Base-by-base conservation (phyloP, 1,140 invertebrate genomes). In the Steinernema feltiae region DNA sequence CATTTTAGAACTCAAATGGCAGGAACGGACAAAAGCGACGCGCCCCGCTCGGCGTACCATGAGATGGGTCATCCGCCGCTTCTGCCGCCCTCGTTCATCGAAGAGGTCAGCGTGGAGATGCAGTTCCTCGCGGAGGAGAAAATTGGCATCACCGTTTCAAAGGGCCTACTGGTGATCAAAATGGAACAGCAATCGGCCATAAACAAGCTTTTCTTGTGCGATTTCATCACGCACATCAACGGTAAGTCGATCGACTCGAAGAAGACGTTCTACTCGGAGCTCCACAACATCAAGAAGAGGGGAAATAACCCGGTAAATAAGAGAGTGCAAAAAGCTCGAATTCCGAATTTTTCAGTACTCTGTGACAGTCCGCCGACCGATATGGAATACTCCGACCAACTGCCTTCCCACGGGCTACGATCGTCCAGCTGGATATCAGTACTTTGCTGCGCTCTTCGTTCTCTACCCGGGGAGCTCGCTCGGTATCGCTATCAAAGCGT, bases 61-160 rank as follows among this genome's bases (percentile, higher is more conserved):
- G 7, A 63, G 3, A 3, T 63, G 12, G 53, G 53, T 12, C 24
- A 63, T 63, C 53, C 53, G 3, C 53, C 53, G 53, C 53, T 17
- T 3, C 53, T 63, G 3, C 53, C 53, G 53, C 12, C 53, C 15
- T 27, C 15, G 7, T 63, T 63, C 24, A 27, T 63, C 2, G 7
- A 63, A 27, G 53, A 63, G 53, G 53, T 63, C 15, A 63, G 15
- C 53, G 53, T 63, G 53, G 53, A 63, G 53, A 63, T 63, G 53
- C 53, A 63, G 53, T 63, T 63, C 24, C 53, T 15, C 3, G 7
- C 53, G 7, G 53, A 27, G 15, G 53, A 63, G 53, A 63, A 63
- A 21, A 27, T 63, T 17, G 53, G 53, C 12, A 27, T 63, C 24
- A 27, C 24, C 12, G 53, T 63, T 12, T 63, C 53, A 27, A 63